Evolutionary conservation across 2,113 vertebrate genomes (phyloP).

Genomic region (Catagonus wagneri): DNA sequence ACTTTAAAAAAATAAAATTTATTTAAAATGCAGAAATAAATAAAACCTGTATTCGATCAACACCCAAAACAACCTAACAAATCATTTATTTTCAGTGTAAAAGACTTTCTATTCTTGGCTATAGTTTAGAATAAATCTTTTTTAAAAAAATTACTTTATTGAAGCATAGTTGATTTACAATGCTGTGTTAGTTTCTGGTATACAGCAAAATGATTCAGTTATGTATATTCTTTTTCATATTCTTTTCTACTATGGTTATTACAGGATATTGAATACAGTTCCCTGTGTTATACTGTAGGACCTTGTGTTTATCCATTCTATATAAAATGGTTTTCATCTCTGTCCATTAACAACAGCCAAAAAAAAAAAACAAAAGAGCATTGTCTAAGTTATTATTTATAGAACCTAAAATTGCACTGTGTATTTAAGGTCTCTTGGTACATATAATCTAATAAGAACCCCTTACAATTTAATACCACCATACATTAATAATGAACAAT

Average conservation of each 20-base stretch:
- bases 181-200: too few species aligned
- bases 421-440: neutral
- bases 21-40: neutral
- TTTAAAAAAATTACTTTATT: too few species aligned
- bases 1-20: conserved; percentile 21
- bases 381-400: neutral
- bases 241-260: too few species aligned
- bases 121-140: neutral
- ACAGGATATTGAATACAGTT: too few species aligned
- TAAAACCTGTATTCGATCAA: neutral
- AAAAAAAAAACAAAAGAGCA: neutral
- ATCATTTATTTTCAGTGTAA: conserved; percentile 2
- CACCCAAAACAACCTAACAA: neutral
- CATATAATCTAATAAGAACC: neutral
- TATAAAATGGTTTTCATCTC: too few species aligned
- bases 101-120: conserved; percentile 3
- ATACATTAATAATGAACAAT: neutral
- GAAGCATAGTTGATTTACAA: too few species aligned
- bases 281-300: too few species aligned
- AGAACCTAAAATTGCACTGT: neutral
- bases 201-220: too few species aligned
- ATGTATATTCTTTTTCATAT: too few species aligned
- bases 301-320: too few species aligned
- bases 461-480: neutral
- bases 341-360: neutral